Evolutionary conservation across 1,140 invertebrate species (phyloP), one percentile per base, ranked within the genome.

Genomic region (Nebria ingens): DNA sequence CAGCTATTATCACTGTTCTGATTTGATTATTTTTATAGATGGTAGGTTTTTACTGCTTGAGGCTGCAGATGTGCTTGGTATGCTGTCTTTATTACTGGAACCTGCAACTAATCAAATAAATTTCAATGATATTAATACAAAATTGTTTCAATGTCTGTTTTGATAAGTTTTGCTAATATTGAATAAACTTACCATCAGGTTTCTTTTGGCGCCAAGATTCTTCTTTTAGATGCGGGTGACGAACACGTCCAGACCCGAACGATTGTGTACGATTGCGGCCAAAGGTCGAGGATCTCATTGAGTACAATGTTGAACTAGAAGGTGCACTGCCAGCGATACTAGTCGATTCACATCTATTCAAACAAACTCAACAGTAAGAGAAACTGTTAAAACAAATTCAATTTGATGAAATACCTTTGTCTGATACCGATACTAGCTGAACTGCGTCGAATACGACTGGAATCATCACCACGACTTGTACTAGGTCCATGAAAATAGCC

Each of bases 191-290:
- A 45, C 40, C 40, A 12, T 45, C 40, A 17, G 40, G 40, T 17
- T 45, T 45, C 40, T 45, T 45, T 38, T 65, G 61, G 55, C 67
- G 63, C 68, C 68, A 70, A 2, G 64, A 66, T 56, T 70, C 67
- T 25, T 53, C 62, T 15, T 56, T 52, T 40, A 60, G 62, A 38
- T 50, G 56, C 51, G 53, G 58, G 38, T 60, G 70, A 54, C 66
- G 70, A 25, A 67, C 65, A 55, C 74, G 69, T 21, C 73, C 74
- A 21, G 71, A 75, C 51, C 67, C 65, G 60, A 68, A 71, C 12
- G 68, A 69, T 23, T 70, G 62, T 21, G 68, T 66, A 49, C 66
- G 64, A 52, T 53, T 61, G 51, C 65, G 60, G 19, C 54, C 45
- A 51, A 40, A 23, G 56, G 40, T 54, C 58, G 58, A 52, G 63